Conservation (phyloP, 2,113 vertebrate species). For the Formicarius rufipectus region DNA sequence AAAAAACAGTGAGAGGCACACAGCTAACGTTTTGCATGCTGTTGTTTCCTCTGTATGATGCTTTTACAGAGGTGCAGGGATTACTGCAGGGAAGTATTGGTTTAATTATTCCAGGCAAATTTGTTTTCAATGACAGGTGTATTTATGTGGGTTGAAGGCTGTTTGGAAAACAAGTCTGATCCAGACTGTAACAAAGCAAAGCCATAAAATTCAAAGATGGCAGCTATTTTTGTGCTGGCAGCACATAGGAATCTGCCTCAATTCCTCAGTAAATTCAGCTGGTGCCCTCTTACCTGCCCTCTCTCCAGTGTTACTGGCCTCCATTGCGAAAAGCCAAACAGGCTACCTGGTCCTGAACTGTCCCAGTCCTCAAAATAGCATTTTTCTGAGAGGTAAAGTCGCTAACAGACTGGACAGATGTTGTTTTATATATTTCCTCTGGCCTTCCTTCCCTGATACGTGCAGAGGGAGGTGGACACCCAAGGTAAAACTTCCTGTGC, state of each 20-base stretch:
- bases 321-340: neutral
- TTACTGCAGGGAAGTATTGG: neutral
- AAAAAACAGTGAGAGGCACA: neutral
- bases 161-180: neutral
- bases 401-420: rapidly evolving
- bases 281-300: neutral
- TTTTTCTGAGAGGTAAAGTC: neutral
- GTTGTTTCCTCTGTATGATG: neutral
- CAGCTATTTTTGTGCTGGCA: conserved; percentile 12
- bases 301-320: neutral
- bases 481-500: neutral
- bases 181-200: neutral
- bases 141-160: neutral
- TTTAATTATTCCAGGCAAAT: neutral
- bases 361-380: neutral
- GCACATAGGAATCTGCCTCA: neutral
- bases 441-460: neutral
- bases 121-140: neutral
- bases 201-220: neutral
- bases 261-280: neutral
- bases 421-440: neutral
- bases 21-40: neutral
- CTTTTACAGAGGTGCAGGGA: neutral
- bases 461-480: neutral
- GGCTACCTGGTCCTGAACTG: neutral